Conservation (phyloP, 2,888 invertebrate species). For the Oligia fasciuncula region DNA sequence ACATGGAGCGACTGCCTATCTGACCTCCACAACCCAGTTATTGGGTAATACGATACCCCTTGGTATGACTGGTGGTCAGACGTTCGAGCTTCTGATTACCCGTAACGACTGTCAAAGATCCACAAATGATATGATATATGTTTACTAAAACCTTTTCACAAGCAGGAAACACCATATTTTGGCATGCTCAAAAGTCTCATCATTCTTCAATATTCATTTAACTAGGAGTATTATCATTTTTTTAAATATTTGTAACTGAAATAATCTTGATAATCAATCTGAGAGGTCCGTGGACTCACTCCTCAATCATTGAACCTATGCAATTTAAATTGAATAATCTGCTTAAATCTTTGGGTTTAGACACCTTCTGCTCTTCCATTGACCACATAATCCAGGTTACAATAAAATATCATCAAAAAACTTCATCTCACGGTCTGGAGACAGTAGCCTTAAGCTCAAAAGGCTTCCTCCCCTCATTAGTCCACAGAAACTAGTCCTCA, state of each 20-base stretch:
- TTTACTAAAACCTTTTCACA: background rate
- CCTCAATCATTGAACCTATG: background rate
- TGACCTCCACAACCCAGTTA: too few species aligned
- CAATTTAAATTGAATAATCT: background rate
- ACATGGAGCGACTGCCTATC: too few species aligned
- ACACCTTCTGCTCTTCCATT: background rate
- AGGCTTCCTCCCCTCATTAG: constrained; percentile 63
- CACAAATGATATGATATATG: too few species aligned
- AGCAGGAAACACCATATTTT: too few species aligned
- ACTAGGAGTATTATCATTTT: too few species aligned
- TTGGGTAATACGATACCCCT: too few species aligned
- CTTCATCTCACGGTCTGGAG: constrained; percentile 29
- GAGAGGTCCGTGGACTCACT: background rate
- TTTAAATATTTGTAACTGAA: background rate
- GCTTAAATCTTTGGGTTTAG: background rate
- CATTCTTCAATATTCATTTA: background rate
- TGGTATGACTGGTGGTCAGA: too few species aligned
- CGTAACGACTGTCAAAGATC: too few species aligned
- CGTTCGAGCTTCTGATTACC: too few species aligned
- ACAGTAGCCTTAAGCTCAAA: constrained; percentile 59
- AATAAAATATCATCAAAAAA: background rate
- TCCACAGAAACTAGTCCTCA: constrained; percentile 61
- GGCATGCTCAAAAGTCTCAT: background rate
- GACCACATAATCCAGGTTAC: too few species aligned
- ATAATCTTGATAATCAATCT: background rate